Evolutionary conservation across 2,113 vertebrate genomes (phyloP).

Genomic region (Elephantulus edwardii): DNA sequence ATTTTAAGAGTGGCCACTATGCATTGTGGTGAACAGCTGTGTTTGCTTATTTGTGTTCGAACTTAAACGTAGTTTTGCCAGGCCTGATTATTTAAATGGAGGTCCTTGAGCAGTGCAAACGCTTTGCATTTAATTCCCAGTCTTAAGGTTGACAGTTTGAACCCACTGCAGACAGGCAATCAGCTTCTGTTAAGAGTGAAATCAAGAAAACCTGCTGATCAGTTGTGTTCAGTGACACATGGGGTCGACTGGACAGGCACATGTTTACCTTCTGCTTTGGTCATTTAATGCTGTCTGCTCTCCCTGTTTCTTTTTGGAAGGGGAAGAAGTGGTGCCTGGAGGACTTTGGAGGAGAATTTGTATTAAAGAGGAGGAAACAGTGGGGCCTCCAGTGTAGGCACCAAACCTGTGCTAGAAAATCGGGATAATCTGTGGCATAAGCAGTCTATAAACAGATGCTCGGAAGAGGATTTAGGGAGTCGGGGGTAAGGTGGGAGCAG

Average conservation of each 20-base stretch:
- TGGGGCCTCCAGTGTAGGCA: not conserved
- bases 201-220: not conserved
- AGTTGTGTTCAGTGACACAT: not conserved
- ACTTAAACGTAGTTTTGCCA: not conserved
- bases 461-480: conserved; percentile 51
- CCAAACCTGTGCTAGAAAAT: not conserved
- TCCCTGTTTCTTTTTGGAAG: not conserved
- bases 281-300: not conserved
- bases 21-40: not conserved
- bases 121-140: not conserved
- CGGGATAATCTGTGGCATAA: conserved; percentile 1
- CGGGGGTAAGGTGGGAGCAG: not conserved
- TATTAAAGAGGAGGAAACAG: not conserved
- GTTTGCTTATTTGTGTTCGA: not conserved
- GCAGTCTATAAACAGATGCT: conserved; percentile 38
- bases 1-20: not conserved
- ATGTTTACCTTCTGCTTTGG: not conserved
- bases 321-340: not conserved
- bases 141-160: not conserved
- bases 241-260: not conserved
- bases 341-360: not conserved
- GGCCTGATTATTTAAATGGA: not conserved
- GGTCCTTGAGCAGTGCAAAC: not conserved
- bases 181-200: not conserved
- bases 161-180: not conserved